Evolutionary conservation across 2,888 invertebrate genomes (phyloP).

Genomic region (Acrobasis consociella): DNA sequence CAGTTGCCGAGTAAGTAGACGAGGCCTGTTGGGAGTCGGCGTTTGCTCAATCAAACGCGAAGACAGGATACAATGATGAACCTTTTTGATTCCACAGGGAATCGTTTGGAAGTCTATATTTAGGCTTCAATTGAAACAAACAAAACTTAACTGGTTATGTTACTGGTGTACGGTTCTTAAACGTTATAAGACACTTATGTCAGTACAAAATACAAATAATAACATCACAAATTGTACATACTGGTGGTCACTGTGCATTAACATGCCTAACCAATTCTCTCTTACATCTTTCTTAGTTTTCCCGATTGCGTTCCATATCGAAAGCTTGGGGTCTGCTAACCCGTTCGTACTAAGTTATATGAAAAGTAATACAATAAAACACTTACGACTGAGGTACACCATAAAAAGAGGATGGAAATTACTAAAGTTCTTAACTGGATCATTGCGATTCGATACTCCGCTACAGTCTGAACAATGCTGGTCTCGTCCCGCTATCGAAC

Average conservation of each 20-base stretch:
- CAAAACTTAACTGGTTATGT: too few relatives aligned
- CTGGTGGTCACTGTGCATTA: too few relatives aligned
- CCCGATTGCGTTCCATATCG: too few relatives aligned
- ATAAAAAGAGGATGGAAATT: conserved; percentile 31
- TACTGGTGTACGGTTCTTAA: too few relatives aligned
- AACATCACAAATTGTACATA: too few relatives aligned
- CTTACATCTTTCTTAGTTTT: too few relatives aligned
- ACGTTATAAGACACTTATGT: too few relatives aligned
- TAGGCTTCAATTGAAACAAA: too few relatives aligned
- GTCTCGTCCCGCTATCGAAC: not conserved
- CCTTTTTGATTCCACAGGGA: not conserved
- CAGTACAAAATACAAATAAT: too few relatives aligned
- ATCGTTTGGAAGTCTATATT: not conserved
- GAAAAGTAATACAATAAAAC: conserved; percentile 10
- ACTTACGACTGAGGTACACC: conserved; percentile 34
- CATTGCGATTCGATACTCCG: conserved; percentile 26
- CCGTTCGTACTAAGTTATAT: not conserved
- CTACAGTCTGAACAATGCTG: conserved; percentile 21
- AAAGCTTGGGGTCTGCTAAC: too few relatives aligned
- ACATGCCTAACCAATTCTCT: too few relatives aligned
- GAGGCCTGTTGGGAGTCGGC: not conserved
- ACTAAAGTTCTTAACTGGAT: conserved; percentile 30
- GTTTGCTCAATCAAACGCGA: not conserved
- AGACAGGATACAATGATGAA: not conserved
- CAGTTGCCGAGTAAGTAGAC: not conserved